Evolutionary conservation across 2,797 vertebrate species (phyloP).

Genomic region (Halcyon chelicuti): DNA sequence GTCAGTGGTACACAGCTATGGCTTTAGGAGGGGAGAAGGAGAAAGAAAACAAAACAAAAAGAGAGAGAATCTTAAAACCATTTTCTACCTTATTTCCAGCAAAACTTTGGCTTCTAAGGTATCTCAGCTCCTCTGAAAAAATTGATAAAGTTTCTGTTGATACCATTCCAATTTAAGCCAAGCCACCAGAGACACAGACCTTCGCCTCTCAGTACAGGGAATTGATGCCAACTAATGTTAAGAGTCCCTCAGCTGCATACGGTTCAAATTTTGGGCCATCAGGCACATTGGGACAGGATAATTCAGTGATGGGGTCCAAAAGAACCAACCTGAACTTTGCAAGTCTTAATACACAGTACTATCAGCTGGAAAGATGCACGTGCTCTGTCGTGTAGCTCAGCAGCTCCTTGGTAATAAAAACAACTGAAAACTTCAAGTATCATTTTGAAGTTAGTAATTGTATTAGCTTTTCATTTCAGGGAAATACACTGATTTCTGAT

Average conservation of each 20-base stretch:
- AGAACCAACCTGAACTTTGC: not conserved
- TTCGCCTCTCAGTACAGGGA: not conserved
- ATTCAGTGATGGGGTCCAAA: not conserved
- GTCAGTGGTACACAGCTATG: not conserved
- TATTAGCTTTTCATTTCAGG: not conserved
- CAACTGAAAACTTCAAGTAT: not conserved
- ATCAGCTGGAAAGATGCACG: not conserved
- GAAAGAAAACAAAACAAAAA: not conserved
- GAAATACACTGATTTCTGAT: not conserved
- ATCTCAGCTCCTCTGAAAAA: not conserved
- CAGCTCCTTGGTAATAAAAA: not conserved
- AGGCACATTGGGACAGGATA: rapidly evolving
- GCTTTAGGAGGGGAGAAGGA: no score
- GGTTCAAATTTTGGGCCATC: not conserved
- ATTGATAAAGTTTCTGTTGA: not conserved
- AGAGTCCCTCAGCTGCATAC: not conserved
- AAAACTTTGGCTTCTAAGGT: not conserved
- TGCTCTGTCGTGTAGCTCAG: not conserved
- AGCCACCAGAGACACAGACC: not conserved
- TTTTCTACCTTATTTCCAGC: not conserved
- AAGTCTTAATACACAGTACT: not conserved
- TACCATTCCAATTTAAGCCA: not conserved
- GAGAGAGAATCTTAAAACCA: not conserved
- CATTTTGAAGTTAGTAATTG: not conserved
- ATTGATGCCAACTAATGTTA: rapidly evolving